Conservation (phyloP, 1,140 invertebrate species). For the Magallana ariakensis region DNA sequence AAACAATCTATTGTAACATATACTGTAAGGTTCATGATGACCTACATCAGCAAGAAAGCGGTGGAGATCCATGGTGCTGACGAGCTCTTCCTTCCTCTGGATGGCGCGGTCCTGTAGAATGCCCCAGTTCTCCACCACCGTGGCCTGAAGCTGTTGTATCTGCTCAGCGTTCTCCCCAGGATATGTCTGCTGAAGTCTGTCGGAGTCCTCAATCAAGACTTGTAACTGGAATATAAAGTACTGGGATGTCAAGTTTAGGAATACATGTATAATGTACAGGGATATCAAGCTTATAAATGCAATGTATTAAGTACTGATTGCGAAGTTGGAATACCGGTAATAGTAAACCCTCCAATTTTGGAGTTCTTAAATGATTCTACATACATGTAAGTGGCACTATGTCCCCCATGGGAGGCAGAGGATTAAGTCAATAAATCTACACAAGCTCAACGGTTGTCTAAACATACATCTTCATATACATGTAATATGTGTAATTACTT, state of each 20-base stretch:
- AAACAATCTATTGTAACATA: too few relatives aligned
- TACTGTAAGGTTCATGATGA: not conserved
- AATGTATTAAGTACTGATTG: too few relatives aligned
- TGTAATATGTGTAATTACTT: too few relatives aligned
- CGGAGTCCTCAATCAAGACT: constrained; percentile 94
- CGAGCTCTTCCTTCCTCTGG: constrained; percentile 88
- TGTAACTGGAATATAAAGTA: constrained; percentile 78
- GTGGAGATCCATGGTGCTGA: constrained; percentile 93
- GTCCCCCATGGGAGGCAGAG: too few relatives aligned
- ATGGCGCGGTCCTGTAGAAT: constrained; percentile 90
- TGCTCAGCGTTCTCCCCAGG: constrained; percentile 95
- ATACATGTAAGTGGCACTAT: too few relatives aligned
- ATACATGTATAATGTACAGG: not conserved
- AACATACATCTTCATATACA: too few relatives aligned
- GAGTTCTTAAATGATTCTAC: too few relatives aligned
- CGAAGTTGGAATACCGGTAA: too few relatives aligned
- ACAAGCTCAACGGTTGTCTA: too few relatives aligned
- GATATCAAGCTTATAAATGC: too few relatives aligned
- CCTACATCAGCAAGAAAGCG: constrained; percentile 88
- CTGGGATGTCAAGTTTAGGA: not conserved
- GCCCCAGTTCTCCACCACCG: constrained; percentile 93
- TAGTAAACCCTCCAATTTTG: too few relatives aligned
- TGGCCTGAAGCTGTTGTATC: constrained; percentile 90
- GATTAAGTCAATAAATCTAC: too few relatives aligned
- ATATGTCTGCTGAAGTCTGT: constrained; percentile 91